Percentiles rank a stretch among this genome's conserved stretches.
Evolutionary conservation across 1,140 invertebrate genomes (phyloP).

Genomic region (roundworm (Caenorhabditis elegans)): DNA sequence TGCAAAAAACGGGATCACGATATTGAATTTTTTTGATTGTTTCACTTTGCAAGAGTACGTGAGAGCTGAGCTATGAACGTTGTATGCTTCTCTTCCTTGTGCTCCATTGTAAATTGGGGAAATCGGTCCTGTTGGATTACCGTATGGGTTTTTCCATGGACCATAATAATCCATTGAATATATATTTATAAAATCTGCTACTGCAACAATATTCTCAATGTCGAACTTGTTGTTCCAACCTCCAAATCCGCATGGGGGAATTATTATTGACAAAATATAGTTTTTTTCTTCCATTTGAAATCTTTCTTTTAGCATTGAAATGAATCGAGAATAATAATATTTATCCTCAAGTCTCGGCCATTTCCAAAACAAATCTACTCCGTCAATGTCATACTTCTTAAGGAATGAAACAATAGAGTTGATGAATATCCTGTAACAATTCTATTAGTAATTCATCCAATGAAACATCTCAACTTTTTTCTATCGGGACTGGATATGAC

Average conservation of each 20-base stretch:
- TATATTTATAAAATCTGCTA: too few species aligned
- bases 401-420: neutral
- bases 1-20: too few species aligned
- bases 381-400: neutral
- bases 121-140: too few species aligned
- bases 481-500: neutral
- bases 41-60: too few species aligned
- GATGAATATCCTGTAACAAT: neutral
- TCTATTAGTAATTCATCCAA: too few species aligned
- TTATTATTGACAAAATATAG: neutral
- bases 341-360: neutral
- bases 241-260: neutral
- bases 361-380: neutral
- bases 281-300: neutral
- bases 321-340: neutral
- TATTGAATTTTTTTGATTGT: too few species aligned
- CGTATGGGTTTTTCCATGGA: too few species aligned
- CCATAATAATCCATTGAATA: too few species aligned
- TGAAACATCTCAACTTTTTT: neutral
- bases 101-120: too few species aligned
- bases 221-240: neutral
- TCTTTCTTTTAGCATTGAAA: neutral
- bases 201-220: neutral
- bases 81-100: too few species aligned
- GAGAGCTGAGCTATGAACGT: too few species aligned